Base-by-base conservation (phyloP, 1,140 invertebrate species). In the Drosophila insularis region DNA sequence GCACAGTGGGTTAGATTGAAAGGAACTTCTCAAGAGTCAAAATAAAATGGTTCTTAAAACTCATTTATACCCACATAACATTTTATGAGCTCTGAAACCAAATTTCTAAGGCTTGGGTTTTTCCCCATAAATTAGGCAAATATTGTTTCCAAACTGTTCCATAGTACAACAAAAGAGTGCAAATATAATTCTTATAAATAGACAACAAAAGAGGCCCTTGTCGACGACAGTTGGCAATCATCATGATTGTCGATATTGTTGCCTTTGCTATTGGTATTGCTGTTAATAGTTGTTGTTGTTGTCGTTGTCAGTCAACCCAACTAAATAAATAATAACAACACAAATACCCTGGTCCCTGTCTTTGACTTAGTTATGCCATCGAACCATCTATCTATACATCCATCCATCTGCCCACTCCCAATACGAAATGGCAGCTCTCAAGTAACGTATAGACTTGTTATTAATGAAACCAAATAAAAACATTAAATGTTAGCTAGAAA, bases 171-270 rank as follows among this genome's bases (percentile, higher is more conserved):
- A 68, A 68, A 72, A 65, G 81, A 74, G 81, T 81, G 81, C 82
- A 86, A 87, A 86, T 86, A 86, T 81, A 87, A 87, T 87, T 87
- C 82, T 81, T 86, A 87, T 87, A 87, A 86, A 86, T 86, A 86
- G 82, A 86, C 78, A 81, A 86, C 82, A 86, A 86, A 71, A 87
- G 75, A 67, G 82, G 66, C 82, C 82, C 82, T 87, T 79, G 79
- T 87, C 75, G 75, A 82, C 79, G 71, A 82, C 82, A 87, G 82
- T 86, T 86, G 79, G 71, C 82, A 87, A 81, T 87, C 69, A 65
- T 68, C 69, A 71, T 59, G 68, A 54, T 31, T 63, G 53, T 59
- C 35, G 56, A 43, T 71, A 61, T 58, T 74, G 43, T 17, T 17
- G 14, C 2, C 43, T 46, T 19, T 46, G 43, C 43, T 37, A 37